Base-by-base conservation (phyloP, 2,888 invertebrate species). In the Melolontha melolontha region DNA sequence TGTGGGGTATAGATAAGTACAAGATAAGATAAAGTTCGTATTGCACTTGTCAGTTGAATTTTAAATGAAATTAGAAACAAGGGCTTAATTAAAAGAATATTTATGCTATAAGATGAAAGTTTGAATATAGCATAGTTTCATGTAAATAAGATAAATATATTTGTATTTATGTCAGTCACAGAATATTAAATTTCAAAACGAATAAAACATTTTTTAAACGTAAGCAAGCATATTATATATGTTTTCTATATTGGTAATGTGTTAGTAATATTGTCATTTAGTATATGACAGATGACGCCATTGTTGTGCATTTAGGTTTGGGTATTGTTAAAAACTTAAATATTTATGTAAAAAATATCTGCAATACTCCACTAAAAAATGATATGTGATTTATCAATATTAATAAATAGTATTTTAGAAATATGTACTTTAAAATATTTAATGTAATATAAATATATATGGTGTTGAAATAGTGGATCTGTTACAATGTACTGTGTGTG, bases 391-490 rank as follows among this genome's bases (percentile, higher is more conserved):
- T 27, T n/a, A 8, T 44, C 12, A 44, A 27, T 12, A 44, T 2
- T 14, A 27, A 42, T 29, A 14, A 42, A 22, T 11, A 57, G 42
- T 57, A 59, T 59, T 59, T 8, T 14, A 27, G 22, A 27, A 8
- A 12, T 22, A 10, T 44, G 8, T 7, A 42, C 10, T 7, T 27
- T 22, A 2, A 12, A 57, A 27, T 59, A 59, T 59, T 59, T 4
- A 27, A 44, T 29, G 44, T 27, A 44, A 44, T 59, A 44, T 29
- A 27, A 27, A 59, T 44, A 59, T 57, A 10, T 50, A 27, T 34
- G 44, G 57, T 59, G 57, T 59, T 59, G 57, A 27, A 64, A 64
- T 64, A 64, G 64, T 42, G 51, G 51, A 41, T 52, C 40, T 64
- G 41, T 44, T 66, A 66, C 16, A 55, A 55, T 57, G 34, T 50